Evolutionary conservation across 2,888 invertebrate genomes (phyloP).

Genomic region (Caenorhabditis angaria): DNA sequence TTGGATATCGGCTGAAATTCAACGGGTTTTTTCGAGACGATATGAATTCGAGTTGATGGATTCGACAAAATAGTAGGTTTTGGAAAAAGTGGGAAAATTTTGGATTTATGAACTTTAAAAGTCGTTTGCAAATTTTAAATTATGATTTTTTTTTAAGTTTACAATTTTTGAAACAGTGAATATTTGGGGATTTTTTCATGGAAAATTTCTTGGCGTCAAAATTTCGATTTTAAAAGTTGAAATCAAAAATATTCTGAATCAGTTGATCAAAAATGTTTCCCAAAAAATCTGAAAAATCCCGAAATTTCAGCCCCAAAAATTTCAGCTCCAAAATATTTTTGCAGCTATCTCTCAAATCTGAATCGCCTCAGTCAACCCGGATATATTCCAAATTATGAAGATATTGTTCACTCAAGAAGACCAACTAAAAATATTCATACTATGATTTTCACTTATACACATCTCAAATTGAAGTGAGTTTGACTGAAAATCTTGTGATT

Average conservation of each 20-base stretch:
- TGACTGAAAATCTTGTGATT: not conserved
- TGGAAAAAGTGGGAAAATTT: not conserved
- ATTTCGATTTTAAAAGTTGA: no score
- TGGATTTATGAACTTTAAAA: no score
- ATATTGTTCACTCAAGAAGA: slow-evolving; percentile 46
- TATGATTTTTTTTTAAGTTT: no score
- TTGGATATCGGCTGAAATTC: slow-evolving; percentile 37
- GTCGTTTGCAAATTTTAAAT: no score
- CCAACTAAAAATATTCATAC: slow-evolving; percentile 35
- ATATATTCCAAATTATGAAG: slow-evolving; percentile 42
- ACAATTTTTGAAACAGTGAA: no score
- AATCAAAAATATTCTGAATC: no score
- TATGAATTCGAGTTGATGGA: slow-evolving; percentile 37
- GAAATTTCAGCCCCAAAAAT: not conserved
- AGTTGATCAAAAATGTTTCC: no score
- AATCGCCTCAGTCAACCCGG: slow-evolving; percentile 30
- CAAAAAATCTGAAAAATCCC: no score
- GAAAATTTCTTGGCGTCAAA: no score
- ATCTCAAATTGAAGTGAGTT: slow-evolving; percentile 31
- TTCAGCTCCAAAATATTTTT: slow-evolving; percentile 9
- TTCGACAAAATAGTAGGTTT: slow-evolving; percentile 43
- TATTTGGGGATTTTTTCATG: no score
- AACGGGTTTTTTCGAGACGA: slow-evolving; percentile 32
- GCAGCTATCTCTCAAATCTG: slow-evolving; percentile 46
- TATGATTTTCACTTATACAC: slow-evolving; percentile 39